These are phyloP conservation scores for Taeniopygia guttata DNA, from an alignment of 2,797 vertebrate species.

Conservation along the genomic window DNA sequence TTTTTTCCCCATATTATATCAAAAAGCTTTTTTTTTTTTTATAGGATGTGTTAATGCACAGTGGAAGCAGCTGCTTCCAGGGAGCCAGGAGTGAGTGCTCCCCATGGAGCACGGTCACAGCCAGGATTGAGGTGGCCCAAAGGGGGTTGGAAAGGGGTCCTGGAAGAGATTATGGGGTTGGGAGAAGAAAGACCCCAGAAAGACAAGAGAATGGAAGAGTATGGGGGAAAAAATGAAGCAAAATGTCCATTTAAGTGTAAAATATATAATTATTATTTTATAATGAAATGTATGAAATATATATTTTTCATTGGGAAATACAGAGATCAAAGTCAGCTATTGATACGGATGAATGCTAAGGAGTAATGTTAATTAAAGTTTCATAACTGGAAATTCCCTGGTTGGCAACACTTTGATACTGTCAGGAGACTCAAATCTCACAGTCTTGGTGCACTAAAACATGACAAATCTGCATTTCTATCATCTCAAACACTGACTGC, in stretches of 20 bases:
- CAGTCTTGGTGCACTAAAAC: background rate
- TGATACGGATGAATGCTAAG: background rate
- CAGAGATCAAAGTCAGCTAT: background rate
- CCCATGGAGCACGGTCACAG: rapidly evolving
- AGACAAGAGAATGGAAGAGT: background rate
- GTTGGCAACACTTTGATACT: background rate
- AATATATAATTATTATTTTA: background rate
- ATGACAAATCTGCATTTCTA: background rate
- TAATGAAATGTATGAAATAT: background rate
- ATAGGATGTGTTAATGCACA: background rate
- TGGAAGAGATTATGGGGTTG: rapidly evolving
- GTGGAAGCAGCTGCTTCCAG: background rate
- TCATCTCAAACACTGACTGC: background rate
- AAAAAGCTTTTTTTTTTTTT: background rate
- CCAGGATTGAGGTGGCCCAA: background rate
- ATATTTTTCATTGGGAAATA: background rate
- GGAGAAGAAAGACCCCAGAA: background rate
- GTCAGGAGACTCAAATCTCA: background rate
- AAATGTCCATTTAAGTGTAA: background rate
- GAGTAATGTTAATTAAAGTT: background rate
- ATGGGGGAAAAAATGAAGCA: background rate
- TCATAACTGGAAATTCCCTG: background rate
- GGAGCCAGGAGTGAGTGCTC: background rate
- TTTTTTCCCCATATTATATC: rapidly evolving
- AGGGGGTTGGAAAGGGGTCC: background rate